These are phyloP conservation scores for Holcopasites calliopsidis DNA, from an alignment of 1,140 invertebrate genomes.

Conservation along the genomic window DNA sequence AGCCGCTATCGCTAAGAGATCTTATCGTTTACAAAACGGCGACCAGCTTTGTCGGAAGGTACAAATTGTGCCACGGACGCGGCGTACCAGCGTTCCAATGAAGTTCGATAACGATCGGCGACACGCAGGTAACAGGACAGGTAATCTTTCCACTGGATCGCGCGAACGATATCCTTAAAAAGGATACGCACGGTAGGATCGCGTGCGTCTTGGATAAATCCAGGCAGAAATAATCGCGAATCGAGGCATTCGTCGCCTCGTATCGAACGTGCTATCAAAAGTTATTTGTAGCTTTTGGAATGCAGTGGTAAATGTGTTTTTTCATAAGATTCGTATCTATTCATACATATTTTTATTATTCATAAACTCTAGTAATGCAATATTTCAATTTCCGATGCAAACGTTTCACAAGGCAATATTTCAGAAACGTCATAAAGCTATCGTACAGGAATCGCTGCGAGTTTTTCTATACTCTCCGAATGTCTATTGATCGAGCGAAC, in stretches of 20 bases:
- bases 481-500: conserved; percentile 4
- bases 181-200: conserved; percentile 18
- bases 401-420: too few relatives aligned
- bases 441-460: background rate
- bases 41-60: conserved; percentile 54
- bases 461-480: background rate
- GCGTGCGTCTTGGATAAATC: conserved; percentile 13
- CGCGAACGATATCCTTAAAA: conserved; percentile 32
- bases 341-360: too few relatives aligned
- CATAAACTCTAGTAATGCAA: background rate
- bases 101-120: conserved; percentile 38
- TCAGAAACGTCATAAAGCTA: too few relatives aligned
- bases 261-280: background rate
- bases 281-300: too few relatives aligned
- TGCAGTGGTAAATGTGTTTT: too few relatives aligned
- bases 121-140: conserved; percentile 31
- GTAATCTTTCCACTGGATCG: conserved; percentile 31
- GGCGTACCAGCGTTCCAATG: conserved; percentile 22
- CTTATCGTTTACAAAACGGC: conserved; percentile 33
- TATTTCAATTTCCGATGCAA: too few relatives aligned
- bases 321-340: too few relatives aligned
- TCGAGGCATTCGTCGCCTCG: conserved; percentile 13
- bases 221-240: background rate
- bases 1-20: conserved; percentile 41
- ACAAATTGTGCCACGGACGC: conserved; percentile 58